Base-by-base conservation (phyloP, 2,888 invertebrate genomes). In the Drosophila suboccidentalis region DNA sequence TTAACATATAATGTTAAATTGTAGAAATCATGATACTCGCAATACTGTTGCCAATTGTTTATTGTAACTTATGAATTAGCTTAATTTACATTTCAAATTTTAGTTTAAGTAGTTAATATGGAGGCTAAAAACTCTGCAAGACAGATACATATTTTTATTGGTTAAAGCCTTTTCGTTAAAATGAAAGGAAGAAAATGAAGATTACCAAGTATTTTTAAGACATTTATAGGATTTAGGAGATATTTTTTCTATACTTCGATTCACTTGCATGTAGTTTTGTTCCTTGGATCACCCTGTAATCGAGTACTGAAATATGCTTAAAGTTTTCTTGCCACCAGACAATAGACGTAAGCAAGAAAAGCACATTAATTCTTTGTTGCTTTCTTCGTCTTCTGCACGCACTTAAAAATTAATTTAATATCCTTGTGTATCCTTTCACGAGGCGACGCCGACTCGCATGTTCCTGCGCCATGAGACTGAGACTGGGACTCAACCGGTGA, bases 391-490 rank as follows among this genome's bases (percentile, higher is more conserved):
- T 72, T 81, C 67, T 71, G 78, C 80, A 76, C 79, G 80, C 78
- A 86, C 90, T 90, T 85, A 87, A 90, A 90, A 90, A 91, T 91
- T 91, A 91, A 91, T 91, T 91, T 91, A 78, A 91, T 90, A 90
- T 91, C 80, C 90, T 85, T 74, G 80, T 80, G 76, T 83, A 90
- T 91, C 87, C 89, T 87, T 86, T 83, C 77, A 64, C 55, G 62
- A 74, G 76, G 62, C 73, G 73, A 57, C 76, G 78, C 68, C 64
- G 69, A 71, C 80, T 90, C 80, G 84, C 90, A 87, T 91, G 89
- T 75, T 82, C 67, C 77, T 65, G 59, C 69, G 72, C 82, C 80
- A 85, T 86, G 80, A 87, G 80, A 87, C 78, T 79, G 22, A 44
- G 44, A 73, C 65, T 26, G 26, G 6, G 26, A 5, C 26, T 6